These are phyloP conservation scores for Falco naumanni DNA, from an alignment of 2,797 vertebrate species.

Conservation along the genomic window DNA sequence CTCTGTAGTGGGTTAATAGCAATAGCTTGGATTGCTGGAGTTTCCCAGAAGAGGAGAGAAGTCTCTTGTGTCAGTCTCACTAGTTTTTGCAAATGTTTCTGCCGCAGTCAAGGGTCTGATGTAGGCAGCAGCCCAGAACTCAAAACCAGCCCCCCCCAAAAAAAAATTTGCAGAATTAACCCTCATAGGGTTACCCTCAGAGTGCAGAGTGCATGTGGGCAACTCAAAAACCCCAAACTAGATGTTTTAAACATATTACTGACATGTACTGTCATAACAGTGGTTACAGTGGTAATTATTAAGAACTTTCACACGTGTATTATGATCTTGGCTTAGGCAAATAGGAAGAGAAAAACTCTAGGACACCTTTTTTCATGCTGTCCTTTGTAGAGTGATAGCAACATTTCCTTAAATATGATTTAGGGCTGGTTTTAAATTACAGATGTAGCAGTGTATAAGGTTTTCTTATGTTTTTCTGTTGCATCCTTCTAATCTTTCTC, in stretches of 20 bases:
- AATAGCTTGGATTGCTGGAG: background rate
- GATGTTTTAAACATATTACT: background rate
- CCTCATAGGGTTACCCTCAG: background rate
- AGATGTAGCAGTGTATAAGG: rapidly evolving
- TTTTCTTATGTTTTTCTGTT: background rate
- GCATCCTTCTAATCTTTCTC: background rate
- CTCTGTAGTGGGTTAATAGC: background rate
- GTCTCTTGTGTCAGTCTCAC: background rate
- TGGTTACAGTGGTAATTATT: background rate
- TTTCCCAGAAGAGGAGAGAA: background rate
- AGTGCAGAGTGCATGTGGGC: background rate
- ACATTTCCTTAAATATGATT: background rate
- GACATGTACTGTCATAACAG: background rate
- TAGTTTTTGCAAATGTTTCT: background rate
- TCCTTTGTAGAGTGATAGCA: background rate
- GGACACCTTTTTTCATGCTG: background rate
- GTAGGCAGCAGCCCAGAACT: background rate
- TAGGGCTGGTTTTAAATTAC: background rate
- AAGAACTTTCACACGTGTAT: background rate
- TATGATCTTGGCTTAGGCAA: background rate
- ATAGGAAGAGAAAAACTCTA: background rate
- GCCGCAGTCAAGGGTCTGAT: background rate
- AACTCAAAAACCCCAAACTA: background rate
- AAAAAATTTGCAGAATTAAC: background rate
- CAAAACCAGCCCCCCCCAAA: background rate